These are phyloP conservation scores for Reticulitermes speratus DNA, from an alignment of 1,140 invertebrate species.

Conservation along the genomic window DNA sequence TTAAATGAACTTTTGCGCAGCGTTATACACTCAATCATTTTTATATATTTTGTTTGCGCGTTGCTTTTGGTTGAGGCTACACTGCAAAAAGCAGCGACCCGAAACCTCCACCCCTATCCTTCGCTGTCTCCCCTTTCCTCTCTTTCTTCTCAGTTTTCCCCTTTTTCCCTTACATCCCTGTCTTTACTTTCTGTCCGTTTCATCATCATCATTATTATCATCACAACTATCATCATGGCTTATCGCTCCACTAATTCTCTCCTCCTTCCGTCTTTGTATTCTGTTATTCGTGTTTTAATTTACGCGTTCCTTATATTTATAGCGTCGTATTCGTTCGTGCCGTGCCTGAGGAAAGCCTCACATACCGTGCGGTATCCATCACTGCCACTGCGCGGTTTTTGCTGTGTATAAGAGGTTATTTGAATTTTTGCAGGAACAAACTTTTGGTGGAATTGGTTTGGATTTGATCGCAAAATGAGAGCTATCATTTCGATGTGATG, in stretches of 20 bases:
- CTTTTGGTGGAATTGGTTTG: conserved; percentile 23
- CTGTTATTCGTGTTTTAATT: background rate
- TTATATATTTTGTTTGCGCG: conserved; percentile 13
- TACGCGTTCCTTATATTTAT: no score
- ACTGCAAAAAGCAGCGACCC: background rate
- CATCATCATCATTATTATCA: no score
- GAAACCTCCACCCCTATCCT: background rate
- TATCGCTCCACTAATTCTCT: no score
- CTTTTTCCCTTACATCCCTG: no score
- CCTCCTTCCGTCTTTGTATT: background rate
- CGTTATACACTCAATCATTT: conserved; percentile 21
- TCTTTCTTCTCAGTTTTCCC: background rate
- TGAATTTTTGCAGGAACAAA: conserved; percentile 2
- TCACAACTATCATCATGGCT: no score
- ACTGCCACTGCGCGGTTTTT: background rate
- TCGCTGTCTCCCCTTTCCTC: background rate
- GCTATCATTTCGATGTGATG: conserved; percentile 5
- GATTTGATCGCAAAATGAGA: conserved; percentile 29
- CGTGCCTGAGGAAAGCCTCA: no score
- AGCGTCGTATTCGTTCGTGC: no score
- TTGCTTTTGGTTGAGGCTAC: conserved; percentile 3
- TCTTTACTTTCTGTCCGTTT: no score
- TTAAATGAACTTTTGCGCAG: conserved; percentile 29
- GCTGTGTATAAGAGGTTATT: background rate
- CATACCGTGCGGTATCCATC: no score